A percentile compares a stretch with the other conserved stretches of the same genome.
Evolutionary conservation across 2,113 vertebrate species (phyloP).

Genomic region (Crotophaga sulcirostris): DNA sequence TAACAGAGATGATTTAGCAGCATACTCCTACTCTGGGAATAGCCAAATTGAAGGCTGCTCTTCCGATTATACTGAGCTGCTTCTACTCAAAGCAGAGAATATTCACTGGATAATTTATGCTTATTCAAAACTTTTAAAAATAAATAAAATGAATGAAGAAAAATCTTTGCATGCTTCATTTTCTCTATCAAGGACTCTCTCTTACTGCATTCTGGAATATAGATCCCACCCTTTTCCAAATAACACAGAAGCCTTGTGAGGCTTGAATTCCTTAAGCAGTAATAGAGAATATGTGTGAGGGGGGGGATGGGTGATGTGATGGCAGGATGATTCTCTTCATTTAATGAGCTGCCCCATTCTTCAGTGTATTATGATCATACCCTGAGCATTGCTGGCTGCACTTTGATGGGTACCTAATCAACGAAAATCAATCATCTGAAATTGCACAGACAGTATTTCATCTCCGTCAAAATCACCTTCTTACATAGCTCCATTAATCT

Average conservation of each 20-base stretch:
- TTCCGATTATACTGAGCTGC: background rate
- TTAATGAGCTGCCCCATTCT: conserved; percentile 41
- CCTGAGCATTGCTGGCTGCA: conserved; percentile 26
- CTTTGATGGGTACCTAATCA: conserved; percentile 56
- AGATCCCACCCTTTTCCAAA: background rate
- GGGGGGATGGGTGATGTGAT: background rate
- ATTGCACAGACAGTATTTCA: conserved; percentile 43
- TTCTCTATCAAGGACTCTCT: conserved; percentile 13
- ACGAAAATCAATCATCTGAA: conserved; percentile 54
- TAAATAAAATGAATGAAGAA: conserved; percentile 45
- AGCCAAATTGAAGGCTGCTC: conserved; percentile 56
- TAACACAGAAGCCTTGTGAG: background rate
- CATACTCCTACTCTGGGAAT: conserved; percentile 27
- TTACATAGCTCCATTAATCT: conserved; percentile 49
- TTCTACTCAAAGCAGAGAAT: background rate
- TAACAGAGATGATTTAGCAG: conserved; percentile 63
- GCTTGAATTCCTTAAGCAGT: background rate
- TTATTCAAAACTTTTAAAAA: conserved; percentile 34
- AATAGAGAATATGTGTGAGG: background rate
- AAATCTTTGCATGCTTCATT: conserved; percentile 13
- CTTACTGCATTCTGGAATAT: background rate
- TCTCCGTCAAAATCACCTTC: conserved; percentile 43
- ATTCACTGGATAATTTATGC: background rate
- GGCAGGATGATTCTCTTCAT: background rate
- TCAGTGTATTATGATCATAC: background rate